Base-by-base conservation (phyloP, 2,113 vertebrate genomes). In the Lepus americanus region DNA sequence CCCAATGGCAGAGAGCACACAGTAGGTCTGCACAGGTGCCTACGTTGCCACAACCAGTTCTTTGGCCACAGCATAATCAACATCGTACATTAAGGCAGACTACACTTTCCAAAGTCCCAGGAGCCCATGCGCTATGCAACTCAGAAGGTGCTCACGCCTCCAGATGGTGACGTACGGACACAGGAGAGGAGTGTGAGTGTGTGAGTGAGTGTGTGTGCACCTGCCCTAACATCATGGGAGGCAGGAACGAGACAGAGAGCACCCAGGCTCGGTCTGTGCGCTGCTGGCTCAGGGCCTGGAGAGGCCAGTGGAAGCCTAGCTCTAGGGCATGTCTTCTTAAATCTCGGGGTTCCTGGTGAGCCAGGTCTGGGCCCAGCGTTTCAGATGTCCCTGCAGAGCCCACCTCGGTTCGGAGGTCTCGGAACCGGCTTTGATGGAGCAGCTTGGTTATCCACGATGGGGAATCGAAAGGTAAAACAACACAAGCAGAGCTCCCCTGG, bases 371-470 rank as follows among this genome's bases (percentile, higher is more conserved):
- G 36, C 51, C 72, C 84, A 27, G 29, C 77, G 73, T 74, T 87
- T 88, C 78, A 84, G 67, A n/a, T 80, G 31, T 73, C 33, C 82
- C 69, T 80, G 73, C 33, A n/a, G 20, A 89, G 80, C 61, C 95
- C 16, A 0, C 25, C 76, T 72, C 70, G 77, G 22, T 94, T 84
- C 80, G 83, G n/a, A 93, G 77, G 14, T 83, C 77, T 95, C 11
- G 44, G 67, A 84, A 82, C n/a, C 69, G 93, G 36, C 86, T 92
- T 92, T 94, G 89, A 67, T 94, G 64, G 63, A 72, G 63, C 89
- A 59, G 39, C n/a, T 13, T 92, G 55, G 27, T 87, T 95, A 87
- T 72, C 64, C 31, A 27, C 85, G 53, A 70, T 33, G 76, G 73
- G 55, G 80, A 87, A 88, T 79, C 53, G 79, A 94, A 94, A 92